phyloP scores from a whole-genome alignment of 2,113 vertebrate genomes.

The Sinocyclocheilus grahami region DNA sequence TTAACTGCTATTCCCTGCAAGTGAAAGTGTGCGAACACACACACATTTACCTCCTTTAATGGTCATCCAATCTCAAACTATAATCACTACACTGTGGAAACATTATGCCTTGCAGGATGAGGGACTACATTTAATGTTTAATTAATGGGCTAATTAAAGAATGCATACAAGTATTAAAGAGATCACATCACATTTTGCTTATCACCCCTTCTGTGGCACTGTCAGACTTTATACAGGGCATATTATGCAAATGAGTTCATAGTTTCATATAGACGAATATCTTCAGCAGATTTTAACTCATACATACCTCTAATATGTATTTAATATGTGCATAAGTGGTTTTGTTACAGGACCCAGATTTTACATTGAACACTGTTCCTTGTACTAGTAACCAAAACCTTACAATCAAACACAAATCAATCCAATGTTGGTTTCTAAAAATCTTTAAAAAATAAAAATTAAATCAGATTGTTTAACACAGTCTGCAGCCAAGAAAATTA shows the following conservation, averaged over 20 bases:
- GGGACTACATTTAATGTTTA: constrained; percentile 21
- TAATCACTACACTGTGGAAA: constrained; percentile 16
- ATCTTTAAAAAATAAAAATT: background rate
- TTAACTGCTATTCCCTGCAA: background rate
- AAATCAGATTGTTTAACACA: background rate
- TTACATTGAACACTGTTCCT: background rate
- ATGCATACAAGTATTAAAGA: constrained; percentile 20
- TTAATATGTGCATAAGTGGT: background rate
- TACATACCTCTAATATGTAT: background rate
- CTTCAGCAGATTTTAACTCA: background rate
- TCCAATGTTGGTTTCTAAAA: background rate
- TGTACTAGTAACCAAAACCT: background rate
- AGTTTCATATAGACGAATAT: background rate
- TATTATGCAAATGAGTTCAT: background rate
- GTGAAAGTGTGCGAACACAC: background rate
- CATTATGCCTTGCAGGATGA: constrained; percentile 25
- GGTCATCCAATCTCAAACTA: background rate
- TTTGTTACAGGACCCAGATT: background rate
- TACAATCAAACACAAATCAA: background rate
- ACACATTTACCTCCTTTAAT: background rate
- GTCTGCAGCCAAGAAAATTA: background rate
- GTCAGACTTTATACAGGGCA: background rate
- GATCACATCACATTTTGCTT: constrained; percentile 18
- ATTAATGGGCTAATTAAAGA: constrained; percentile 29
- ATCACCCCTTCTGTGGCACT: background rate